Base-by-base conservation (phyloP, 2,797 vertebrate genomes). In the Takifugu ocellatus region DNA sequence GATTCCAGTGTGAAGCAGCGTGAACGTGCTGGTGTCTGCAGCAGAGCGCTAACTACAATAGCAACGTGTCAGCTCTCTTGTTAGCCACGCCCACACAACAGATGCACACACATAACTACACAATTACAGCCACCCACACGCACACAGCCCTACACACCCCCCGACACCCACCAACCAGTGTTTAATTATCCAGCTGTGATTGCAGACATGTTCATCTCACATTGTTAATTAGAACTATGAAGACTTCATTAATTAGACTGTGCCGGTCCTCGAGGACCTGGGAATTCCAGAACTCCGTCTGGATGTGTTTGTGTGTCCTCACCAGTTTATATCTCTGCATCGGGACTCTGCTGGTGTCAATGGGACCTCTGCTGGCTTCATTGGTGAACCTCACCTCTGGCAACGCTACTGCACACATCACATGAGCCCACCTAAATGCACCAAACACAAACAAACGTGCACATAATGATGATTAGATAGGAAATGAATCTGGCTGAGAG, bases 311-410 rank as follows among this genome's bases (percentile, higher is more conserved):
- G 70, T 57, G 31, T 42, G 63, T 50, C 57, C 93, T 94, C 82
- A 98, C 96, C 92, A 98, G 91, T 89, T 95, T 98, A 83, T 95
- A 94, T 84, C 96, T 93, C 89, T 96, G 94, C 84, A 94, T 88
- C 72, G 95, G 95, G 84, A 98, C 93, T 83, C 91, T 92, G 83
- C 92, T 94, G 85, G 92, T 92, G 84, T 98, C 94, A 84, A 98
- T 94, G 63, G 92, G 92, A 83, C 92, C 89, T 84, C 96, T 93
- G 77, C 94, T 94, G 73, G 86, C 91, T 70, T 96, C 93, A 56
- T 96, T 90, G 55, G 70, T 87, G 87, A 99, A 99, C 83, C 91
- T 93, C 24, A 92, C 95, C 91, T 99, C 96, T 63, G 96, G 96
- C 70, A 98, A 90, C 3, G 94, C 94, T 61, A 99, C 89, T 5